These are phyloP conservation scores for Drosophila tanythrix DNA, from an alignment of 2,888 invertebrate genomes.

Conservation along the genomic window DNA sequence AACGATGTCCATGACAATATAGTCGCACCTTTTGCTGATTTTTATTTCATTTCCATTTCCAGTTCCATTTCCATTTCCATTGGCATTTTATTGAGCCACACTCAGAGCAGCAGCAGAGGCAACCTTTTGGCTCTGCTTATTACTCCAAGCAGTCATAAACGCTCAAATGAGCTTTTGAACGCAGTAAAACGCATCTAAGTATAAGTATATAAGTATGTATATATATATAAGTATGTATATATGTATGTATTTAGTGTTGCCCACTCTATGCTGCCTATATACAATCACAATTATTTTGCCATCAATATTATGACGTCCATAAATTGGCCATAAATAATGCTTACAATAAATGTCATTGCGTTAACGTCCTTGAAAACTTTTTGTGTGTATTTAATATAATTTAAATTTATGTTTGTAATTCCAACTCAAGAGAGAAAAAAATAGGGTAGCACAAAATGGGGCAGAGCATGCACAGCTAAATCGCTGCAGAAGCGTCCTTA, in stretches of 20 bases:
- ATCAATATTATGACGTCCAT: conserved; percentile 75
- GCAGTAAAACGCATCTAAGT: conserved; percentile 56
- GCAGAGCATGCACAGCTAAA: conserved; percentile 18
- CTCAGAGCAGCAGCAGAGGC: conserved; percentile 9
- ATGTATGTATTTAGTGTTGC: background rate
- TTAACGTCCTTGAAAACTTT: conserved; percentile 61
- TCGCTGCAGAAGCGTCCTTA: conserved; percentile 38
- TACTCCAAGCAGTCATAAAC: conserved; percentile 69
- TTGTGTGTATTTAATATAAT: conserved; percentile 70
- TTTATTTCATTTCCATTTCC: conserved; percentile 77
- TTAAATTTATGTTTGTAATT: conserved; percentile 76
- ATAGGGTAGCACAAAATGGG: conserved; percentile 14
- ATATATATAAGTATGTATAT: background rate
- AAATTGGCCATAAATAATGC: conserved; percentile 71
- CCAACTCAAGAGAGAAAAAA: conserved; percentile 20
- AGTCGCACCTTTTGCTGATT: conserved; percentile 77
- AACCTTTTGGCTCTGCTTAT: conserved; percentile 72
- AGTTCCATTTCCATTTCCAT: conserved; percentile 53
- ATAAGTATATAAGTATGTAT: conserved; percentile 2
- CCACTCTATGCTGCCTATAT: conserved; percentile 12
- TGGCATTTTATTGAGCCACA: conserved; percentile 73
- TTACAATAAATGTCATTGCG: conserved; percentile 68
- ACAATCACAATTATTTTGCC: conserved; percentile 75
- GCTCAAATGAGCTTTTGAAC: conserved; percentile 66
- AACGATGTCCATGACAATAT: conserved; percentile 59